phyloP scores from a whole-genome alignment of 2,113 vertebrate species.

The Psephotus haematonotus region DNA sequence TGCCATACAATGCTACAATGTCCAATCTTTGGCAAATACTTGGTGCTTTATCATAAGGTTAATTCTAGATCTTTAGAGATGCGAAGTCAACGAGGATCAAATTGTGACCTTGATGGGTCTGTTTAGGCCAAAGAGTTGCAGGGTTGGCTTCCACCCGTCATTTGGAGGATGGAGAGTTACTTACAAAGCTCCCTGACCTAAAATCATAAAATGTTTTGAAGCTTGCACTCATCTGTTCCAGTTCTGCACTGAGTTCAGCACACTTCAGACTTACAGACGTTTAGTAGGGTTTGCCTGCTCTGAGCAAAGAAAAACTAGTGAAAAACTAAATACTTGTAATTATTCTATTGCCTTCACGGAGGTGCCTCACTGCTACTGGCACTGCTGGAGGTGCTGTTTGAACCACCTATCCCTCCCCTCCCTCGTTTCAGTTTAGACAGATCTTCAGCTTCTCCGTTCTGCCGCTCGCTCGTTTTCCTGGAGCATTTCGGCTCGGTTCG shows the following conservation, averaged over 20 bases:
- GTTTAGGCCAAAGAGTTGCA: background rate
- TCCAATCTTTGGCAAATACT: fast-evolving
- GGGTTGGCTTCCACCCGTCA: background rate
- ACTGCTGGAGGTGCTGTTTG: no score
- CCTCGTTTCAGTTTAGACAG: fast-evolving
- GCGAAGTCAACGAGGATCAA: background rate
- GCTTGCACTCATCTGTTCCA: fast-evolving
- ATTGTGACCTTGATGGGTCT: no score
- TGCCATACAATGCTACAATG: fast-evolving
- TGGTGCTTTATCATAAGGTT: background rate
- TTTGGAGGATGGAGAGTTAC: fast-evolving
- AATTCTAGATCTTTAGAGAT: background rate
- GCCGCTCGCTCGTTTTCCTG: fast-evolving
- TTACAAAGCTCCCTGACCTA: background rate
- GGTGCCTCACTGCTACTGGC: fast-evolving
- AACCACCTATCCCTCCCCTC: background rate
- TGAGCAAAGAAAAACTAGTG: background rate
- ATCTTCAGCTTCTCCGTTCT: fast-evolving
- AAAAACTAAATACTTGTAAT: background rate
- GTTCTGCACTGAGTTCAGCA: fast-evolving
- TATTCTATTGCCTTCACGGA: background rate
- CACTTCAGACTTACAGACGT: no score
- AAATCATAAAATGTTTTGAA: fast-evolving
- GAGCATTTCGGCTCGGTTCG: background rate
- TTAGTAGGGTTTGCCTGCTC: background rate